These are phyloP conservation scores for Megatriorchis doriae DNA, from an alignment of 2,113 vertebrate genomes.

Conservation along the genomic window DNA sequence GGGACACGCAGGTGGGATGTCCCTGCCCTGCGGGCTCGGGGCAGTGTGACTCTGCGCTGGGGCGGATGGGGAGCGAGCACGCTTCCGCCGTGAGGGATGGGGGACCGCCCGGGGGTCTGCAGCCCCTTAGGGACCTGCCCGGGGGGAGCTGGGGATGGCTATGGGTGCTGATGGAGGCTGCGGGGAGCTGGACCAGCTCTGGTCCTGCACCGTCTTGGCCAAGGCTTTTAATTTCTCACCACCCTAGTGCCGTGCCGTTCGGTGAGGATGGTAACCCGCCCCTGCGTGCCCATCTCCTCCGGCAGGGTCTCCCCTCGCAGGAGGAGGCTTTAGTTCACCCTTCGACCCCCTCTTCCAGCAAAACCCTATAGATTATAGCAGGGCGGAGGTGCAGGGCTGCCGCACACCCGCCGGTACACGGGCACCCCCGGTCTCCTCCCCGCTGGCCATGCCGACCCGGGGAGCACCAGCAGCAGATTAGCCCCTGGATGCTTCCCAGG, in stretches of 20 bases:
- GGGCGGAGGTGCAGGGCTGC: not conserved
- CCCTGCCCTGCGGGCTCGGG: rapidly evolving
- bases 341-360: not conserved
- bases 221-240: not conserved
- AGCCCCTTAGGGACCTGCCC: not conserved
- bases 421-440: not conserved
- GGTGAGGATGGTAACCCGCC: not conserved
- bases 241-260: rapidly evolving
- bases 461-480: not conserved
- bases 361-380: rapidly evolving
- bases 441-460: not conserved
- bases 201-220: rapidly evolving
- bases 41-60: rapidly evolving
- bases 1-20: rapidly evolving
- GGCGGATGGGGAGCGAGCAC: rapidly evolving
- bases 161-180: not conserved
- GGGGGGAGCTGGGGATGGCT: not conserved
- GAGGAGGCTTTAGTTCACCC: not conserved
- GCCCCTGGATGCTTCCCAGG: not conserved
- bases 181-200: not conserved
- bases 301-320: not conserved
- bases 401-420: rapidly evolving
- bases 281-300: not conserved
- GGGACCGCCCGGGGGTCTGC: not conserved
- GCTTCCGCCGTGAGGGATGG: not conserved